Percentiles rank a stretch among this genome's conserved stretches.
phyloP scores from a whole-genome alignment of 2,113 vertebrate genomes.

The Chaetura pelagica region DNA sequence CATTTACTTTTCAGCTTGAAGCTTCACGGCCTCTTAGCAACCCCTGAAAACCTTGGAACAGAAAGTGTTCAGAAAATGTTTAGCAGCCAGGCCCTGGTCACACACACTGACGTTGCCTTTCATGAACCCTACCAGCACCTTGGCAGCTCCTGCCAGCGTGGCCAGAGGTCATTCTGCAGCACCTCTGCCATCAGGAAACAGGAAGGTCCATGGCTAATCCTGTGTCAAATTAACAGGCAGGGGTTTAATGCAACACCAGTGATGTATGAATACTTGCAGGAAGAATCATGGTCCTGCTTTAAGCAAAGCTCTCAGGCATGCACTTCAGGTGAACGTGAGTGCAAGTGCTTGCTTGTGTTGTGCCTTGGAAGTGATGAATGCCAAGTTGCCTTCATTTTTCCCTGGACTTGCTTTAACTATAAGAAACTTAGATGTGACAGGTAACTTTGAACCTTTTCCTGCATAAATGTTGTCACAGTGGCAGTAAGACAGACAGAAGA shows the following conservation, averaged over 20 bases:
- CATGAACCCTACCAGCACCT: background rate
- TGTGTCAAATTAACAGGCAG: slow-evolving; percentile 5
- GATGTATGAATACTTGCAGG: background rate
- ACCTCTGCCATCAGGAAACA: background rate
- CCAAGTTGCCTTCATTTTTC: background rate
- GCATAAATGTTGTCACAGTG: background rate
- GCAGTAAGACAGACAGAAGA: background rate
- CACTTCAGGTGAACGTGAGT: background rate
- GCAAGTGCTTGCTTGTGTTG: background rate
- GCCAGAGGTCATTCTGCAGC: background rate
- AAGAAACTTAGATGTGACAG: background rate
- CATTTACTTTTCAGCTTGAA: background rate
- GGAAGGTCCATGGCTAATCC: background rate
- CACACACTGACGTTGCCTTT: background rate
- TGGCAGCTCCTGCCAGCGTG: background rate
- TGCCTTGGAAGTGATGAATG: background rate
- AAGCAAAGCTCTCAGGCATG: background rate
- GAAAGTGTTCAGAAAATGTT: background rate
- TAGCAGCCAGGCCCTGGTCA: background rate
- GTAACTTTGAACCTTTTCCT: background rate
- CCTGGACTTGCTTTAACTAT: background rate
- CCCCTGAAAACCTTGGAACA: background rate
- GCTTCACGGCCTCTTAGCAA: background rate
- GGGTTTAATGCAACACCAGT: background rate
- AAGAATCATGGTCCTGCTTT: background rate